Percentiles rank a stretch among this genome's conserved stretches.
Conservation (phyloP, 1,140 invertebrate species). For the Portunus trituberculatus region DNA sequence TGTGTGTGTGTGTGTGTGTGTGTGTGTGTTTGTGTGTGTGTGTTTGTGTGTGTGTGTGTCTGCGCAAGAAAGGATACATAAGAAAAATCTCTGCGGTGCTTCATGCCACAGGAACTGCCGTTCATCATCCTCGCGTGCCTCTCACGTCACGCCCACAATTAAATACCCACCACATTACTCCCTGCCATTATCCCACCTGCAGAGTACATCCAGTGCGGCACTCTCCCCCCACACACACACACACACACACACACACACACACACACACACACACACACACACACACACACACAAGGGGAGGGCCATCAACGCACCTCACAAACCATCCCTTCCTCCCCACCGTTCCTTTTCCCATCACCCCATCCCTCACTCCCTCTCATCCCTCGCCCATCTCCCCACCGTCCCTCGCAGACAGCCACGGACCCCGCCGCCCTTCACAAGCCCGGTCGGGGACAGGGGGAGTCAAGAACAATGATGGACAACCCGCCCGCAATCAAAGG, state of each 20-base stretch:
- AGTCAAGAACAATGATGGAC: slow-evolving; percentile 55
- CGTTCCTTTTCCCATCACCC: neutral
- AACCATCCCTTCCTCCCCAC: neutral
- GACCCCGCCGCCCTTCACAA: neutral
- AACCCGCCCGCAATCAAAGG: slow-evolving; percentile 46
- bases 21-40: neutral
- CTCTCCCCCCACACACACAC: slow-evolving; percentile 33
- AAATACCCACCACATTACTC: slow-evolving; percentile 43
- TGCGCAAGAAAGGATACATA: neutral
- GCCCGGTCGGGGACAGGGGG: neutral
- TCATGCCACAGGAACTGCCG: neutral
- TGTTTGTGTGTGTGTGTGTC: neutral
- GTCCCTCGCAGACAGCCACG: neutral
- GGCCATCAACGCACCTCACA: neutral
- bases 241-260: slow-evolving; percentile 50
- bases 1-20: slow-evolving; percentile 42
- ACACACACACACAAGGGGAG: slow-evolving; percentile 33
- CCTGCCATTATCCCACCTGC: neutral
- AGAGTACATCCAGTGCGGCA: neutral
- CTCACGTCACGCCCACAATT: slow-evolving; percentile 42
- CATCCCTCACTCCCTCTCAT: neutral
- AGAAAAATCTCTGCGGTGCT: no score
- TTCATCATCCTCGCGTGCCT: neutral
- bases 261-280: slow-evolving; percentile 59
- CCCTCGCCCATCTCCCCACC: neutral